Evolutionary conservation across 2,888 invertebrate species (phyloP), one percentile per base, ranked within the genome.

Genomic region (Phaonia tiefii): DNA sequence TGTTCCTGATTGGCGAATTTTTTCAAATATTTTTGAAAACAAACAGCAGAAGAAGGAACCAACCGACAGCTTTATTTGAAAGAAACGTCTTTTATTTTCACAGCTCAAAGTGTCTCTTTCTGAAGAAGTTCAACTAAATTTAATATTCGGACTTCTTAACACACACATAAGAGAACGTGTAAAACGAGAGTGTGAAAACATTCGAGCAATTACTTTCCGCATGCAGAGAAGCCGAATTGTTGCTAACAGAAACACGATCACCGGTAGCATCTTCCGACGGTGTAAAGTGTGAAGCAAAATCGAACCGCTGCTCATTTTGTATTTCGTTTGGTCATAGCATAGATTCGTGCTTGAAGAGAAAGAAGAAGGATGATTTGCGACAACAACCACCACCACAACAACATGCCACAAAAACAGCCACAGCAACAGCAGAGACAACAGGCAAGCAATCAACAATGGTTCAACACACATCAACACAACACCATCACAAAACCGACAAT

Each of bases 151-250:
- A 0, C 74, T 79, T 0, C 39, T 79, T 0, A 67, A 31, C 11
- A 4, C 58, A 1, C 54, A 39, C 5, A 74, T 75, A n/a, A 49
- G 75, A 39, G 75, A 79, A 2, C 70, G 66, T 10, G 75, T 79
- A 1, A 66, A 66, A 0, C 60, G 79, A 11, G 79, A 80, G 10
- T 42, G n/a, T 73, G 2, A 44, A n/a, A 13, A 60, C 75, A 3
- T 79, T 74, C 42, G 74, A 71, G 8, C 70, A 74, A 1, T 20
- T 78, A 1, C 67, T 80, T 31, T 63, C 56, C 13, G 49, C 63
- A 31, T 25, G 66, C 42, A 46, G 77, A 46, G 75, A 80, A 54
- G 82, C 75, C n/a, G 82, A 77, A 31, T 37, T 71, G 44, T 56
- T 71, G 39, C n/a, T 74, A 4, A 4, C 31, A 11, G 75, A 80